Percentiles rank a stretch among this genome's conserved stretches.
phyloP scores from a whole-genome alignment of 2,797 vertebrate genomes.

The Sebastes steindachneri region DNA sequence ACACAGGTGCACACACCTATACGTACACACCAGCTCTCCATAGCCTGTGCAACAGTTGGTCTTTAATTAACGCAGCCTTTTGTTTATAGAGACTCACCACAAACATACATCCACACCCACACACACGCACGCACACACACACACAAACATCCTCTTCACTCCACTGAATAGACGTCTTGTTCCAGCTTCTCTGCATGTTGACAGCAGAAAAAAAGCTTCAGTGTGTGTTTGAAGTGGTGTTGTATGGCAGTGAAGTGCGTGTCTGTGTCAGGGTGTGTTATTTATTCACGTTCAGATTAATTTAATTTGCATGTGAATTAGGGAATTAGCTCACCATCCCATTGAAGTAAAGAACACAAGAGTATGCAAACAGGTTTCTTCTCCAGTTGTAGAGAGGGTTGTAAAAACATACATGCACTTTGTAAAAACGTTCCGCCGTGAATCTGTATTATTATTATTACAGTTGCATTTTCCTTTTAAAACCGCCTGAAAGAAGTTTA shows the following conservation, averaged over 20 bases:
- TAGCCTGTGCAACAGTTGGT: slow-evolving; percentile 8
- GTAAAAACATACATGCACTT: not conserved
- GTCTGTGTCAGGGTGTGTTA: not conserved
- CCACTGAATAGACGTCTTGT: slow-evolving; percentile 18
- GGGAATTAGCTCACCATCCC: not conserved
- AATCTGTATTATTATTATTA: not conserved
- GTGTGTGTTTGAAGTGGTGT: slow-evolving; percentile 20
- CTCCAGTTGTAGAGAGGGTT: too few relatives aligned
- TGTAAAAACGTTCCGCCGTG: not conserved
- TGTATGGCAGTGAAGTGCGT: not conserved
- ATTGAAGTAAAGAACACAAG: not conserved
- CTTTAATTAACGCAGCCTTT: slow-evolving; percentile 6
- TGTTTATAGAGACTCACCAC: slow-evolving; percentile 6
- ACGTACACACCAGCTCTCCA: not conserved
- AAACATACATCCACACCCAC: slow-evolving; percentile 1
- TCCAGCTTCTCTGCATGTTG: not conserved
- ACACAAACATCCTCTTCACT: not conserved
- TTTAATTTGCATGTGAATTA: not conserved
- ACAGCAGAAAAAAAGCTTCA: not conserved
- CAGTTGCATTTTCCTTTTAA: not conserved
- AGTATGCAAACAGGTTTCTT: not conserved
- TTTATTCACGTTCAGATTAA: not conserved
- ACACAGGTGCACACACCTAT: not conserved
- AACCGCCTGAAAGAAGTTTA: not conserved
- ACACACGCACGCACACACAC: not conserved